Base-by-base conservation (phyloP, 1,140 invertebrate species). In the Cardiocondyla obscurior region DNA sequence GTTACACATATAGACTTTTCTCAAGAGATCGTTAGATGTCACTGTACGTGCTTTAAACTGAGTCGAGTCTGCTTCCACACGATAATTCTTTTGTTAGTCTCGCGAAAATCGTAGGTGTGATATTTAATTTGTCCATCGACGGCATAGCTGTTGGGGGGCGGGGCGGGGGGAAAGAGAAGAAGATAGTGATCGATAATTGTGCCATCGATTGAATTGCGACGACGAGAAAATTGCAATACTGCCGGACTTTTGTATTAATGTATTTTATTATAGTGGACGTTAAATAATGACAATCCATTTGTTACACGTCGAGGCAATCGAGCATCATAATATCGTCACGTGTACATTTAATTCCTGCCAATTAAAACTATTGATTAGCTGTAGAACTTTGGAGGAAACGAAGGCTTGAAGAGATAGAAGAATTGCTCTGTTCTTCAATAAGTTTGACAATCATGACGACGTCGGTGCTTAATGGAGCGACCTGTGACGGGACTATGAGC, bases 1-100 rank as follows among this genome's bases (percentile, higher is more conserved):
- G 81, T 55, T 84, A 49, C 76, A 72, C 62, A 65, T 84, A 82
- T 74, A 39, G 57, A 81, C 55, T 77, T 82, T 84, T 53, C 58
- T 57, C 79, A 73, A 62, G 65, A 79, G 39, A 79, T 60, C 88
- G 76, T 72, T 65, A 90, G 88, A 90, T 90, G 88, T 90, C 89
- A 72, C 82, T 70, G 36, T 73, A 25, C 42, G 69, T 67, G 22
- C 39, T 89, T 89, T 86, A 86, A 90, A 72, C 5, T 16, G 81
- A 74, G 44, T 79, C 62, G 19, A 39, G 51, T 36, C 25, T 42
- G 22, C 16, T 22, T 7, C 36, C 36, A 65, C 74, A 84, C 84
- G 84, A 81, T 76, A 53, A 76, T 86, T 42, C 22, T 53, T 12
- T 65, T 4, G n/a, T 39, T 30, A 79, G 46, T 79, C n/a, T 64